These are phyloP conservation scores for Chydorus sphaericus DNA, from an alignment of 2,888 invertebrate genomes.

Conservation along the genomic window DNA sequence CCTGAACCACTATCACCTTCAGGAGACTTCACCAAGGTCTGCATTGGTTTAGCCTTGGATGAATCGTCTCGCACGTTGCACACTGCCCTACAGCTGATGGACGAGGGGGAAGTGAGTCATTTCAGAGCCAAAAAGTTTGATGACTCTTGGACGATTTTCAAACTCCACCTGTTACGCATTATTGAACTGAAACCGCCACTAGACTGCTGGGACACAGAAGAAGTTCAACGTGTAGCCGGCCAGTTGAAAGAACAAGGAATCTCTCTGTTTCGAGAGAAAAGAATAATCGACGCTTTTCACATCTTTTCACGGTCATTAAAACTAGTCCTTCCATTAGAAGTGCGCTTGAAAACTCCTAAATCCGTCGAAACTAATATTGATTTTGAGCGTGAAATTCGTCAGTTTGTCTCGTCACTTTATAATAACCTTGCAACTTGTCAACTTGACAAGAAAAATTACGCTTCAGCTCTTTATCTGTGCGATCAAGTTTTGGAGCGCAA, in stretches of 20 bases:
- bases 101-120: neutral
- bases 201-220: neutral
- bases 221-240: neutral
- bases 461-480: neutral
- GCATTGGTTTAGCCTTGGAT: neutral
- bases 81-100: neutral
- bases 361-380: neutral
- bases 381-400: neutral
- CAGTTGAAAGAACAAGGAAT: neutral
- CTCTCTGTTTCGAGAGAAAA: neutral
- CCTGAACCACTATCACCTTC: neutral
- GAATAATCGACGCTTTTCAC: neutral
- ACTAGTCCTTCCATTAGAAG: neutral
- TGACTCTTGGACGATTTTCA: neutral
- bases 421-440: constrained; percentile 7
- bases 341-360: neutral
- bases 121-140: neutral
- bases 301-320: neutral
- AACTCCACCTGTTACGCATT: neutral
- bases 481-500: neutral
- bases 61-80: neutral
- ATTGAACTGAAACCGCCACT: neutral
- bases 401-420: neutral
- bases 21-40: neutral
- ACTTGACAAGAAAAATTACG: neutral